A percentile compares a stretch with the other conserved stretches of the same genome.
Evolutionary conservation across 2,888 invertebrate genomes (phyloP).

Genomic region (Rosalia funebris): DNA sequence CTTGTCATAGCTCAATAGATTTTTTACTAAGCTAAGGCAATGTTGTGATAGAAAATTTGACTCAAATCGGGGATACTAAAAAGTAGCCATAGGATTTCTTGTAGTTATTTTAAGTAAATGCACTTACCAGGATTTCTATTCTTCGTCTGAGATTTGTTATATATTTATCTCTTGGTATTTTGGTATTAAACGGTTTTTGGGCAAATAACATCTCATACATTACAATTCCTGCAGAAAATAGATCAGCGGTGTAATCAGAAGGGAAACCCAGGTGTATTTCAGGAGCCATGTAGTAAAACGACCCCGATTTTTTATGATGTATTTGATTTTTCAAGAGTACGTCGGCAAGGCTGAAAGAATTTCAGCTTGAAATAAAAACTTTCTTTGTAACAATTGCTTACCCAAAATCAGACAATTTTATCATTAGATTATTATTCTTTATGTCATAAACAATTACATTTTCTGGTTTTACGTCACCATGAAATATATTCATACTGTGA

Average conservation of each 20-base stretch:
- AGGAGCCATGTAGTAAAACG: constrained; percentile 44
- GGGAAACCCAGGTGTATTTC: constrained; percentile 39
- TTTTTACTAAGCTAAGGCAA: constrained; percentile 26
- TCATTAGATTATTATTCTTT: constrained; percentile 16
- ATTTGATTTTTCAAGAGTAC: constrained; percentile 19
- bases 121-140: constrained; percentile 17
- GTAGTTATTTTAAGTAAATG: background rate
- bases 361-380: background rate
- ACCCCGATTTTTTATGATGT: constrained; percentile 27
- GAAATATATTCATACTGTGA: constrained; percentile 36
- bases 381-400: constrained; percentile 16
- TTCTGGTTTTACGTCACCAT: constrained; percentile 43
- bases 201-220: constrained; percentile 40
- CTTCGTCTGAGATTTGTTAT: constrained; percentile 23
- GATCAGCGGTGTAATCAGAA: constrained; percentile 36
- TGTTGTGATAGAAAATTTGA: constrained; percentile 4
- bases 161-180: constrained; percentile 9
- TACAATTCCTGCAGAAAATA: constrained; percentile 43
- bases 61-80: constrained; percentile 23
- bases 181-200: constrained; percentile 24
- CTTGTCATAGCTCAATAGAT: constrained; percentile 30
- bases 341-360: constrained; percentile 36
- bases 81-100: background rate
- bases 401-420: constrained; percentile 44
- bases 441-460: constrained; percentile 35